Base-by-base conservation (phyloP, 2,888 invertebrate species). In the Azorinus chamasolen region DNA sequence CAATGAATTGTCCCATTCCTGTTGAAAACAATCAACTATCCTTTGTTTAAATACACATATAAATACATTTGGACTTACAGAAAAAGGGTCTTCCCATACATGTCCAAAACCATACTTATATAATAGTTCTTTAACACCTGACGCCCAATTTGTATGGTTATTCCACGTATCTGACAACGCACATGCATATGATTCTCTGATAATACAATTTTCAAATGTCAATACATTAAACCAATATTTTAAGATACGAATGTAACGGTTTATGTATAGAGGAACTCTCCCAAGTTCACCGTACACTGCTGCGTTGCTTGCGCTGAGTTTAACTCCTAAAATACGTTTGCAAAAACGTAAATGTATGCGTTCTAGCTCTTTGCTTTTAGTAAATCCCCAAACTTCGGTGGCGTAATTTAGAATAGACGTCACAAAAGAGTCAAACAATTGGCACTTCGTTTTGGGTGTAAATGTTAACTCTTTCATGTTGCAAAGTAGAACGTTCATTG, bases 271-370 rank as follows among this genome's bases (percentile, higher is more conserved):
- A 10, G 59, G 46, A 46, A 22, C 22, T 2, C 59, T 14, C n/a
- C 59, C 59, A 10, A 59, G n/a, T 43, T 59, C 59, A 3, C 46
- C 59, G 25, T 59, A 46, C 4, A 59, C 59, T 2, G n/a, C 45
- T 24, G 59, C 41, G 25, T 45, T 59, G 16, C 46, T 16, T 3
- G 46, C 46, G 5, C 27, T 20, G 12, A 27, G 16, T 27, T 46
- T 59, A 12, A 59, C 59, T 16, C 48, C 48, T 6, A 59, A 46
- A n/a, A 59, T 24, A 8, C n/a, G 5, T 27, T 59, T 59, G 22
- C 59, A 59, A 22, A 46, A 59, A 24, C 27, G 16, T 46, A 59
- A 43, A 20, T 46, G 59, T n/a, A 27, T 25, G 20, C 46, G 37
- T 20, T 59, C 59, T 10, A 59, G 22, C 18, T 45, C 46, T 4